These are phyloP conservation scores for Embiotoca jacksoni DNA, from an alignment of 2,113 vertebrate genomes.

Conservation along the genomic window DNA sequence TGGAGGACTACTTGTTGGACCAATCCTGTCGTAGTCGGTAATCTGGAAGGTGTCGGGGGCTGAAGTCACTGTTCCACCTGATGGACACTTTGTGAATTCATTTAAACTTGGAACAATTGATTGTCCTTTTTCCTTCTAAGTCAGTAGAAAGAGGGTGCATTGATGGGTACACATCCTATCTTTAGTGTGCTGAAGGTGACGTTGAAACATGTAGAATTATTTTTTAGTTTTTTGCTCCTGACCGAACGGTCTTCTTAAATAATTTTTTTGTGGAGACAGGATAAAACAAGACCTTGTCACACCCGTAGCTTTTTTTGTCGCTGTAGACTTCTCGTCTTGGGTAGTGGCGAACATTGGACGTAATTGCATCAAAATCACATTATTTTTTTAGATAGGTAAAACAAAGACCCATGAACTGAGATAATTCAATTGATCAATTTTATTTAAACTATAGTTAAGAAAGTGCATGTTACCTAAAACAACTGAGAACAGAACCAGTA, in stretches of 20 bases:
- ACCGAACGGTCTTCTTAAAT: background rate
- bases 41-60: background rate
- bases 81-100: background rate
- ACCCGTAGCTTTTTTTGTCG: background rate
- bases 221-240: background rate
- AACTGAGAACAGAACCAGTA: conserved; percentile 4
- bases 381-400: background rate
- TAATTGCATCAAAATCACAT: conserved; percentile 7
- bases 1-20: too few relatives aligned
- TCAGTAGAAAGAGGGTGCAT: background rate
- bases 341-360: background rate
- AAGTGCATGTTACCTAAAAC: conserved; percentile 10
- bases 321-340: background rate
- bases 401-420: background rate
- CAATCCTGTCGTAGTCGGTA: background rate
- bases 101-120: background rate
- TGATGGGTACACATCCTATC: background rate
- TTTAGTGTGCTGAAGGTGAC: background rate
- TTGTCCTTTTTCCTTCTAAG: background rate
- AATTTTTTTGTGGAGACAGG: background rate
- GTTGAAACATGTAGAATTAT: background rate
- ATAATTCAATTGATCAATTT: background rate
- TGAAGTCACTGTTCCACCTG: background rate
- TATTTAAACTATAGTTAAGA: conserved; percentile 12
- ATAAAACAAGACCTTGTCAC: background rate